Evolutionary conservation across 2,113 vertebrate species (phyloP), one percentile per base, ranked within the genome.

Genomic region (Drymodes brunneopygia): DNA sequence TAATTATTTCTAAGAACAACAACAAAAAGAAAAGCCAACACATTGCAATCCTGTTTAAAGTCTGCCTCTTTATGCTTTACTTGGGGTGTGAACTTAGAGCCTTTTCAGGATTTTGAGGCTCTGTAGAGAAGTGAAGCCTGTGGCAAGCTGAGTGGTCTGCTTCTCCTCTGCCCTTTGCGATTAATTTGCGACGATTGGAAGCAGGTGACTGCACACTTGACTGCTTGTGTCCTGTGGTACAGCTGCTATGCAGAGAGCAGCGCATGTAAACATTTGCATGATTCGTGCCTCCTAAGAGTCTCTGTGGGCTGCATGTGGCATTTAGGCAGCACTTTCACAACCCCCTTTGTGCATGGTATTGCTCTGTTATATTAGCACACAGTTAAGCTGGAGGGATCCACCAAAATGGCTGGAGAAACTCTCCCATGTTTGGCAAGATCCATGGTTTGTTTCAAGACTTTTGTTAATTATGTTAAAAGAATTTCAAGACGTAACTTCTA

Each of bases 191-290:
- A 51, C 3, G 47, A 90, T 15, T 40, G 75, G 85, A 74, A 92
- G 94, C 86, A 97, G 90, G 93, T 92, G 96, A 97, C 92, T 89
- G 82, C 91, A 97, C 93, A 94, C 92, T 95, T 92, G 78, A 44
- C 93, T 88, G 77, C 81, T 45, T 69, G 78, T 96, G 29, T 77
- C 93, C 75, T 80, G 77, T 15, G 75, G 42, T 96, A 82, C 91
- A 92, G 96, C 96, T 90, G 95, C 95, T 93, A 18, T 38, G 28
- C 66, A 97, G 93, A 73, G 66, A 73, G 88, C 47, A 93, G 79
- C 92, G 95, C 73, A 74, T 44, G 69, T 53, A 96, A 97, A 90
- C 36, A 95, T 86, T 93, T 80, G 79, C 90, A 95, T 53, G 78
- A 92, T 80, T 83, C 25, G 20, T 79, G 82, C 89, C 77, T 94